Conservation (phyloP, 2,888 invertebrate species). For the Dugesia japonica region DNA sequence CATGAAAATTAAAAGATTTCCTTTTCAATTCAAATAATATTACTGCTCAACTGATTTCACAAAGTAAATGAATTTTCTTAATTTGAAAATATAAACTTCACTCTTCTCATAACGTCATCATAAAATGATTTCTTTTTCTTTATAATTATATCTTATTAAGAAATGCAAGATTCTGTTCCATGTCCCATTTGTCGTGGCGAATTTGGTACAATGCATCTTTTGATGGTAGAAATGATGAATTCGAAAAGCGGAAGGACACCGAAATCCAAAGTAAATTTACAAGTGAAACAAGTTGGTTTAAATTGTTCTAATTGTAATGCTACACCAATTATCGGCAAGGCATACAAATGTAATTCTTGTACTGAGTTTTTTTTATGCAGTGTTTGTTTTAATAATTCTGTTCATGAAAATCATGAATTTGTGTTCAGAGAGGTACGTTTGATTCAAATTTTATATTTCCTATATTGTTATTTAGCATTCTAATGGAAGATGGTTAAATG, state of each 20-base stretch:
- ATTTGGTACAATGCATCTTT: conserved; percentile 44
- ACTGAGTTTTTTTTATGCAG: conserved; percentile 43
- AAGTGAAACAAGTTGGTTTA: conserved; percentile 6
- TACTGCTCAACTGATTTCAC: no score
- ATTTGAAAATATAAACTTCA: no score
- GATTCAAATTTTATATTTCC: background rate
- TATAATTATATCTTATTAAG: background rate
- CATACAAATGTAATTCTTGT: conserved; percentile 43
- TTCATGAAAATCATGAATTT: conserved; percentile 44
- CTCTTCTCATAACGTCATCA: no score
- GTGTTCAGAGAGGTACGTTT: conserved; percentile 44
- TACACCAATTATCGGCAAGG: conserved; percentile 29
- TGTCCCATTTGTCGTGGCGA: conserved; percentile 48
- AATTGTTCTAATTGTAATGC: conserved; percentile 21
- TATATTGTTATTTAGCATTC: conserved; percentile 39
- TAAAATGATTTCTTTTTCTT: background rate
- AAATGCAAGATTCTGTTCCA: conserved; percentile 16
- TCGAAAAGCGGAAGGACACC: background rate
- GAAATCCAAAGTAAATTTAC: background rate
- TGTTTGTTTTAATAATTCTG: conserved; percentile 44
- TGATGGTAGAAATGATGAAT: conserved; percentile 41
- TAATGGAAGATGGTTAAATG: conserved; percentile 43
- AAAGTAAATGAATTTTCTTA: no score
- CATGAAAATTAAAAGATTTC: no score
- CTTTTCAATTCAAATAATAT: no score